Percentiles rank a stretch among this genome's conserved stretches.
Conservation (phyloP, 2,797 vertebrate species). For the Sciurus vulgaris region DNA sequence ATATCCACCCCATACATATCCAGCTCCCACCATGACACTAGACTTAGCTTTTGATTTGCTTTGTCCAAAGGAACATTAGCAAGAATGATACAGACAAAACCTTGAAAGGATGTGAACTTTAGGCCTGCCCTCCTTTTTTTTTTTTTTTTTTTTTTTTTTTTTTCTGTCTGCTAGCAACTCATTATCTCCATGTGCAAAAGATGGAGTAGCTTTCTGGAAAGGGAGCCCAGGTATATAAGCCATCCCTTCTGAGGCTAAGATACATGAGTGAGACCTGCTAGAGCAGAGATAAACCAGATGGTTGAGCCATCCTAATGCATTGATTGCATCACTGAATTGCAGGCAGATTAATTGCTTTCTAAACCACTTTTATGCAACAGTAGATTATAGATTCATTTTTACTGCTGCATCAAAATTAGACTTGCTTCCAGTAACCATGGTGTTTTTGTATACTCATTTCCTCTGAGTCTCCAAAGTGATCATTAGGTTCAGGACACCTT, state of each 20-base stretch:
- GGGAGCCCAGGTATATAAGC: neutral
- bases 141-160: neutral
- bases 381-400: conserved; percentile 3
- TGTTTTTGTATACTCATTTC: neutral
- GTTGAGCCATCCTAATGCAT: neutral
- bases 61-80: neutral
- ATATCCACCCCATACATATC: neutral
- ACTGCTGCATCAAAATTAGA: conserved; percentile 10
- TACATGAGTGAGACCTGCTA: neutral
- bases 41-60: neutral
- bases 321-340: neutral
- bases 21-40: neutral
- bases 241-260: neutral
- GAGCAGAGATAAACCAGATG: neutral
- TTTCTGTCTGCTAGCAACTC: neutral
- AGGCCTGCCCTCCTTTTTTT: neutral
- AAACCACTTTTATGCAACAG: neutral
- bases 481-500: neutral
- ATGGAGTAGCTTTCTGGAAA: neutral
- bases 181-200: neutral
- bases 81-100: neutral
- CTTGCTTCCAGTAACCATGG: neutral
- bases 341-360: neutral
- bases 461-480: conserved; percentile 8
- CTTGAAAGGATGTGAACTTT: neutral